These are phyloP conservation scores for Eurois occulta DNA, from an alignment of 2,888 invertebrate species.

Conservation along the genomic window DNA sequence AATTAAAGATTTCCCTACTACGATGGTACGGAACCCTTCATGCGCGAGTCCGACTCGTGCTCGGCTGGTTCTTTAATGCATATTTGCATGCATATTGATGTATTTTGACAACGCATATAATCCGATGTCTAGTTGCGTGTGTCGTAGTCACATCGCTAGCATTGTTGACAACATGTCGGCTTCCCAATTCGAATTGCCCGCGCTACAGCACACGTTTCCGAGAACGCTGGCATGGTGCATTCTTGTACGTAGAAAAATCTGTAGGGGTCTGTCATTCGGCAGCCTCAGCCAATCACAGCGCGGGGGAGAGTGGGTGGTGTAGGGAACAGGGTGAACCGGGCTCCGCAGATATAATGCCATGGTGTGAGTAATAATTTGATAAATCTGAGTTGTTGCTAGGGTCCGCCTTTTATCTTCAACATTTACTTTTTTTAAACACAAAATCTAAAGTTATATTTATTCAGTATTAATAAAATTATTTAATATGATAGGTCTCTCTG, in stretches of 20 bases:
- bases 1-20: too few species aligned
- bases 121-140: too few species aligned
- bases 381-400: conserved; percentile 49
- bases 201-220: background rate
- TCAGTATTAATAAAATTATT: background rate
- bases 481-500: background rate
- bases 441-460: background rate
- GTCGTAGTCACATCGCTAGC: background rate
- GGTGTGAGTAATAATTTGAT: conserved; percentile 55
- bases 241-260: conserved; percentile 25
- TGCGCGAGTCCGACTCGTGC: too few species aligned
- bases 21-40: too few species aligned
- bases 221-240: conserved; percentile 26
- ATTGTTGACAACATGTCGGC: background rate
- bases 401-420: conserved; percentile 11
- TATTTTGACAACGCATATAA: too few species aligned
- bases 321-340: conserved; percentile 27
- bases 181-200: conserved; percentile 20
- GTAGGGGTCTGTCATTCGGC: conserved; percentile 23
- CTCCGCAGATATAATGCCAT: conserved; percentile 28
- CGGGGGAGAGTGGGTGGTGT: conserved; percentile 48
- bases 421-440: conserved; percentile 7
- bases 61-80: too few species aligned
- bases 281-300: conserved; percentile 51
- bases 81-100: background rate